Conservation (phyloP, 2,113 vertebrate genomes). For the Campylorhamphus procurvoides region DNA sequence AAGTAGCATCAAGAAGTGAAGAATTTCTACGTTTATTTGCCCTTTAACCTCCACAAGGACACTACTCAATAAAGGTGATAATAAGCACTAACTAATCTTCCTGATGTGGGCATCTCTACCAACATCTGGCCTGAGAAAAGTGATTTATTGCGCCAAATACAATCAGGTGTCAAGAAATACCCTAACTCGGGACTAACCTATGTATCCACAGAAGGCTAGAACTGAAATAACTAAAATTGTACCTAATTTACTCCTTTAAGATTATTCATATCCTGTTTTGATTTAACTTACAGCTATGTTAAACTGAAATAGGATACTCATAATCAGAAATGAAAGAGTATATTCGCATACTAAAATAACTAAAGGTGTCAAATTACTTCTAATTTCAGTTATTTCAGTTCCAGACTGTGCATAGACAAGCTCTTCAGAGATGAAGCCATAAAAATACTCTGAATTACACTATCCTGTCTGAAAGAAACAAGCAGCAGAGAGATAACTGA, state of each 20-base stretch:
- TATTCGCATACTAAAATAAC: slow-evolving; percentile 42
- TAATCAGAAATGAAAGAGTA: slow-evolving; percentile 64
- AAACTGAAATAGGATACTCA: slow-evolving; percentile 60
- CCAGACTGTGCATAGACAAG: slow-evolving; percentile 38
- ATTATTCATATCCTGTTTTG: slow-evolving; percentile 68
- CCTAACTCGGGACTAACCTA: background rate
- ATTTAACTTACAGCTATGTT: slow-evolving; percentile 48
- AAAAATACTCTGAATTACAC: background rate
- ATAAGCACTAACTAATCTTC: background rate
- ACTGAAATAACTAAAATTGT: slow-evolving; percentile 39
- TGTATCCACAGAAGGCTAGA: background rate
- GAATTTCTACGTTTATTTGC: background rate
- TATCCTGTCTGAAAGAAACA: slow-evolving; percentile 11
- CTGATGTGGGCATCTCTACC: background rate
- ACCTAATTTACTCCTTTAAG: slow-evolving; percentile 25
- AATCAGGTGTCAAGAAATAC: background rate
- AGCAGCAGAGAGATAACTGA: background rate
- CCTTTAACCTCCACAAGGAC: background rate
- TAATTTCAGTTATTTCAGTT: slow-evolving; percentile 52
- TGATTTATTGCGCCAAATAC: background rate
- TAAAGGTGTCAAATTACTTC: slow-evolving; percentile 50
- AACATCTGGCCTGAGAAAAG: background rate
- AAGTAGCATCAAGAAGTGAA: background rate
- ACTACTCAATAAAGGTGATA: background rate
- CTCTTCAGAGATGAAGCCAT: slow-evolving; percentile 1